Conservation (phyloP, 2,113 vertebrate genomes). For the Hyperopisus bebe region DNA sequence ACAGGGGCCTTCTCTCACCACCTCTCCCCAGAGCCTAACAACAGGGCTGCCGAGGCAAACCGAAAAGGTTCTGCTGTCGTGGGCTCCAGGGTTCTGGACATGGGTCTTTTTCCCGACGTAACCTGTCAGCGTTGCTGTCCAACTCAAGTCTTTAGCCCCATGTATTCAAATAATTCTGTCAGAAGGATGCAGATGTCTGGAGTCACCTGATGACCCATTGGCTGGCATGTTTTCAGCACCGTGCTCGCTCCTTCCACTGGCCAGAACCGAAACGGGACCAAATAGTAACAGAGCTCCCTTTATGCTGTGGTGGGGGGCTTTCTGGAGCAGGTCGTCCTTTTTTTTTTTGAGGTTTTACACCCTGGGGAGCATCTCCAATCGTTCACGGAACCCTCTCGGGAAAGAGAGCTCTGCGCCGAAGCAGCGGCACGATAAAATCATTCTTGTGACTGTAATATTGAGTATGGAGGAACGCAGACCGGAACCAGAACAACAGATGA, state of each 20-base stretch:
- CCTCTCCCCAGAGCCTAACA: not conserved
- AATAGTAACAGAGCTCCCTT: not conserved
- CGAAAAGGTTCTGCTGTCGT: not conserved
- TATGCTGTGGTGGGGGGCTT: not conserved
- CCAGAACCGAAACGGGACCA: not conserved
- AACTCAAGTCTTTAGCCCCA: not conserved
- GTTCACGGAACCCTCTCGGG: not conserved
- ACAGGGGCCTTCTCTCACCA: not conserved
- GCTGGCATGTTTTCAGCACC: not conserved
- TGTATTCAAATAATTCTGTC: not conserved
- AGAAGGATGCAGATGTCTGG: not conserved
- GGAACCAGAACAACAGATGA: not conserved
- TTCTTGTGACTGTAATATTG: too few relatives aligned
- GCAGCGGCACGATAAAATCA: not conserved
- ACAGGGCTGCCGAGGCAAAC: not conserved
- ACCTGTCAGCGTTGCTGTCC: not conserved
- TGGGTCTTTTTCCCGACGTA: not conserved
- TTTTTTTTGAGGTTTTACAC: not conserved
- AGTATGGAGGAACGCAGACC: not conserved
- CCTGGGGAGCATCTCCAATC: not conserved
- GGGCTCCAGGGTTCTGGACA: too few relatives aligned
- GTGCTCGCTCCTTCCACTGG: not conserved
- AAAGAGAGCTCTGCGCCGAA: not conserved
- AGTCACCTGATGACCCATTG: not conserved
- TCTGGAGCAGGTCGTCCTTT: not conserved